These are phyloP conservation scores for Amphiprion ocellaris DNA, from an alignment of 2,113 vertebrate species.

Conservation along the genomic window DNA sequence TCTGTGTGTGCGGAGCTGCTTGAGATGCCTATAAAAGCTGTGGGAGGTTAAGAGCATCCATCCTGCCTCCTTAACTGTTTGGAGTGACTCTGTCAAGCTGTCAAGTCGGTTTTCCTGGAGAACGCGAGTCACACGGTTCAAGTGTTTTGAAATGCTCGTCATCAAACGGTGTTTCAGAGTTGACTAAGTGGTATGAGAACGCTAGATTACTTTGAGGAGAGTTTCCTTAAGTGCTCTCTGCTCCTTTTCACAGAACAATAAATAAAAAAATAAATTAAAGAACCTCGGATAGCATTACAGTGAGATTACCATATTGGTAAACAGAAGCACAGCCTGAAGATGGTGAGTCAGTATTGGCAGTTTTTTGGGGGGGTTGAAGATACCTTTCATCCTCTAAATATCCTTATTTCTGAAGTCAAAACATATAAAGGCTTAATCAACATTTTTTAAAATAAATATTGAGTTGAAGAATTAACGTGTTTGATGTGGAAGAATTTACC, in stretches of 20 bases:
- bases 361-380: neutral
- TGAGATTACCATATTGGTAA: neutral
- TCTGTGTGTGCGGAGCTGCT: conserved; percentile 1
- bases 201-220: conserved; percentile 31
- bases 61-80: conserved; percentile 63
- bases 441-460: too few relatives aligned
- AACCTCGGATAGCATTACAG: neutral
- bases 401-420: neutral
- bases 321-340: neutral
- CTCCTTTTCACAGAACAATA: neutral
- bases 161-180: conserved; percentile 19
- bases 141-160: conserved; percentile 60
- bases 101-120: conserved; percentile 26
- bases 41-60: conserved; percentile 67
- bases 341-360: neutral
- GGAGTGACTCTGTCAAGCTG: conserved; percentile 63
- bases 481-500: too few relatives aligned
- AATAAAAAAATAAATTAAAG: neutral
- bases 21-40: conserved; percentile 45
- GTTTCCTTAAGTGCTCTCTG: conserved; percentile 23
- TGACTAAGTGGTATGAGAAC: conserved; percentile 44
- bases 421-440: neutral
- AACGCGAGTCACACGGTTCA: conserved; percentile 52
- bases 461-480: too few relatives aligned
- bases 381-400: neutral